phyloP scores from a whole-genome alignment of 2,113 vertebrate genomes.

The Empidonax alnorum region DNA sequence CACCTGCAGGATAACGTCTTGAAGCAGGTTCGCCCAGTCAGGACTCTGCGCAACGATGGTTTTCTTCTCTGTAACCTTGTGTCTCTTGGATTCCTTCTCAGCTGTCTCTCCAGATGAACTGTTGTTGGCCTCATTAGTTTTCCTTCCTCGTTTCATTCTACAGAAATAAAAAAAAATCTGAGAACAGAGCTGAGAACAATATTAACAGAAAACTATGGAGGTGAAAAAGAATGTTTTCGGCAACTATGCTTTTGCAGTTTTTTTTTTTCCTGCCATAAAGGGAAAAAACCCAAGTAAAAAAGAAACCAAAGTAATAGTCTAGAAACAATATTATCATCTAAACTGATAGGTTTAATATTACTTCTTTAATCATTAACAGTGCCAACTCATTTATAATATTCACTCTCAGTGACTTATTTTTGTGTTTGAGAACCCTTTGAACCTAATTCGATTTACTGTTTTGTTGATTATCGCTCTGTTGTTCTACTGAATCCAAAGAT shows the following conservation, averaged over 20 bases:
- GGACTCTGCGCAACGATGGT: background rate
- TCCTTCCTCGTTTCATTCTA: slow-evolving; percentile 92
- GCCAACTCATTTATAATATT: background rate
- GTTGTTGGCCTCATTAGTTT: slow-evolving; percentile 71
- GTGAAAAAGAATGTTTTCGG: background rate
- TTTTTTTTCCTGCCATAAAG: background rate
- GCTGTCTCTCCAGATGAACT: slow-evolving; percentile 72
- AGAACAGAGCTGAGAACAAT: background rate
- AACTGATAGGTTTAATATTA: background rate
- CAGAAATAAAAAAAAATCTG: background rate
- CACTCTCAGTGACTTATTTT: background rate
- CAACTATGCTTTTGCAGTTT: background rate
- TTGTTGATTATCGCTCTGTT: background rate
- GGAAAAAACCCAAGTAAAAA: background rate
- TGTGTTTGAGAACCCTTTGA: background rate
- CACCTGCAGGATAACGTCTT: slow-evolving; percentile 91
- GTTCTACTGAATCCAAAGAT: background rate
- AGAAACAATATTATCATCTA: background rate
- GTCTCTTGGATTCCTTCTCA: slow-evolving; percentile 79
- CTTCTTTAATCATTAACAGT: slow-evolving; percentile 11
- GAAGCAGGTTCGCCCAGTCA: slow-evolving; percentile 88
- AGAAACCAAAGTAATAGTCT: background rate
- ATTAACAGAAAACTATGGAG: background rate
- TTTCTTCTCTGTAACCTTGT: slow-evolving; percentile 65
- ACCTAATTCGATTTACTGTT: background rate